Evolutionary conservation across 1,140 invertebrate species (phyloP).

Genomic region (Meloidogyne exigua): DNA sequence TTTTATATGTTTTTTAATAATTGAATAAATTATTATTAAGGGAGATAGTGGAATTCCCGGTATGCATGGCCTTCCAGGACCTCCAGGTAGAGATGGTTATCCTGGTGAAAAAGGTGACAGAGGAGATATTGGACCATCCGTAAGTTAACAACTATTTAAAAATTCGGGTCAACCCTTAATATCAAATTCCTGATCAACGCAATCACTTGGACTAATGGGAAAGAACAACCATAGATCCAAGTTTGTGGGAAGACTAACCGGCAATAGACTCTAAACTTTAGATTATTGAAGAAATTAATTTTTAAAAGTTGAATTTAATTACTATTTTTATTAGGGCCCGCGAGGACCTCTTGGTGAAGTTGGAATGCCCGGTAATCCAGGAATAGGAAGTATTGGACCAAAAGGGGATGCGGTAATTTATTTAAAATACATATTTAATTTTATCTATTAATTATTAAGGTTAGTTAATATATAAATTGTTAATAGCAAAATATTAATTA

Average conservation of each 20-base stretch:
- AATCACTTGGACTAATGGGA: no score
- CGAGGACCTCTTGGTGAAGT: conserved; percentile 60
- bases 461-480: neutral
- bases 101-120: conserved; percentile 65
- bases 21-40: conserved; percentile 37
- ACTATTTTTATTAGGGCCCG: conserved; percentile 48
- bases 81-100: conserved; percentile 63
- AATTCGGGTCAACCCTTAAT: no score
- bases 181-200: no score
- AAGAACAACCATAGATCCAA: no score
- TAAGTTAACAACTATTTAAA: conserved; percentile 27
- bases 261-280: no score
- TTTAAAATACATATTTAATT: neutral
- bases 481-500: no score
- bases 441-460: conserved; percentile 17
- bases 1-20: conserved; percentile 15
- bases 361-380: conserved; percentile 63
- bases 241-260: no score
- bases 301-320: no score
- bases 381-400: conserved; percentile 62
- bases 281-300: no score
- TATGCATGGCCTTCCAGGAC: conserved; percentile 57
- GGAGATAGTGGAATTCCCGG: conserved; percentile 62
- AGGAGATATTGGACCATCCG: conserved; percentile 66
- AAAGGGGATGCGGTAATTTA: conserved; percentile 62